Conservation (phyloP, 2,888 invertebrate genomes). For the Rhaphigaster nebulosa region DNA sequence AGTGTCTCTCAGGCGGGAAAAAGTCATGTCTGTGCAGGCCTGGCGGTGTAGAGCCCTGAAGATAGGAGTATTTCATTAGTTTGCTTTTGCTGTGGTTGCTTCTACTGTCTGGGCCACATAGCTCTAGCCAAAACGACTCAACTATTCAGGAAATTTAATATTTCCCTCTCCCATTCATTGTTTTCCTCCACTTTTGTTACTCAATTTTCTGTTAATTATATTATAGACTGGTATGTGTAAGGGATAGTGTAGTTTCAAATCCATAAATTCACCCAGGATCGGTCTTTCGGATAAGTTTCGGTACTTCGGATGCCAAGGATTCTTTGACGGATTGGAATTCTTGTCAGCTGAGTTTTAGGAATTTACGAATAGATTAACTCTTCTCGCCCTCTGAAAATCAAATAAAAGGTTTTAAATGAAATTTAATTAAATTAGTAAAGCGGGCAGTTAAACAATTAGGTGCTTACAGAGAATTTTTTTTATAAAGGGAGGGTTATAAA, state of each 20-base stretch:
- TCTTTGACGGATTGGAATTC: constrained; percentile 7
- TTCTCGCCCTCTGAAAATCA: not conserved
- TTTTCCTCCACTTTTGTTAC: not conserved
- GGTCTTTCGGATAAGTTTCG: not conserved
- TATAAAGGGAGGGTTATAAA: no score
- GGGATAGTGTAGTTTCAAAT: not conserved
- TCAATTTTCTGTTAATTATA: not conserved
- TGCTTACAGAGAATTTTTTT: no score
- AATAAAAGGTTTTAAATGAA: not conserved
- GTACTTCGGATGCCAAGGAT: not conserved
- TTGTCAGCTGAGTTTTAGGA: not conserved
- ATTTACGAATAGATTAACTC: not conserved
- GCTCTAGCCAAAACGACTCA: not conserved
- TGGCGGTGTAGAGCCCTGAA: not conserved
- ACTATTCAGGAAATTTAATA: not conserved
- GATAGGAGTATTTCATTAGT: constrained; percentile 31
- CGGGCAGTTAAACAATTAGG: not conserved
- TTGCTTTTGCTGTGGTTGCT: not conserved
- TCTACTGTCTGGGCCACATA: not conserved
- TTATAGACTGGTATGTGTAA: not conserved
- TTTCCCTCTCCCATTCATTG: not conserved
- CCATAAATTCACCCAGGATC: not conserved
- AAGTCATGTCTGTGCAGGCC: constrained; percentile 24
- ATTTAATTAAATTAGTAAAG: not conserved
- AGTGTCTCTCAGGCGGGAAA: constrained; percentile 23